Evolutionary conservation across 2,113 vertebrate genomes (phyloP), one percentile per base, ranked within the genome.

Genomic region (Serinus canaria): DNA sequence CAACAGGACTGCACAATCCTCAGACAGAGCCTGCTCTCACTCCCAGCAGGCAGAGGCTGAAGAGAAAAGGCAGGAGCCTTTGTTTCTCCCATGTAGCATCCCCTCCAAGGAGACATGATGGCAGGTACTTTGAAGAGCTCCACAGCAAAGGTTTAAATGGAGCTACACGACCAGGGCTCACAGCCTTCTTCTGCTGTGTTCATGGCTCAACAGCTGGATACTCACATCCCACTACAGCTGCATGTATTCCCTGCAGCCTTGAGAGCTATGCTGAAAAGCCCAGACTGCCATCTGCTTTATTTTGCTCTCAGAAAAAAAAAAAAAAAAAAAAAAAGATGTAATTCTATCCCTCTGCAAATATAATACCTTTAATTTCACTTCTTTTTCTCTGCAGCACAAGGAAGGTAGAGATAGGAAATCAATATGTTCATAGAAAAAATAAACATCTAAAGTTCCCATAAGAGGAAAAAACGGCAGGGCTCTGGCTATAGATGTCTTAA

Each of bases 341-440:
- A 58, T 69, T 92, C 79, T 78, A 74, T 66, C 41, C 39, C 69
- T 72, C 39, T 81, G 76, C 46, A 92, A 92, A 94, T 47, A 25
- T n/a, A 83, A 62, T 43, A 68, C 31, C 33, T 89, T 59, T 66
- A 67, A 67, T 90, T 89, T 89, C 27, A 64, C 53, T 72, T 94
- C 30, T 63, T 95, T 66, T 87, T 55, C 43, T 95, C 41, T 55
- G 56, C 39, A 70, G 90, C 27, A 63, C 7, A 70, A 53, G 37
- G 43, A 95, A 83, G 23, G 22, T 82, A 91, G 85, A 95, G 67
- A 89, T 35, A 64, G 64, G n/a, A 92, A 96, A 96, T 76, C 13
- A 0, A 58, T 76, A 72, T 0, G 1, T 73, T 68, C 46, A 73
- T 22, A 80, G 55, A 55, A 94, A 91, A 96, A 95, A 83, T 31